Conservation (phyloP, 1,140 invertebrate genomes). For the Pseudomyrmex flavicornis region DNA sequence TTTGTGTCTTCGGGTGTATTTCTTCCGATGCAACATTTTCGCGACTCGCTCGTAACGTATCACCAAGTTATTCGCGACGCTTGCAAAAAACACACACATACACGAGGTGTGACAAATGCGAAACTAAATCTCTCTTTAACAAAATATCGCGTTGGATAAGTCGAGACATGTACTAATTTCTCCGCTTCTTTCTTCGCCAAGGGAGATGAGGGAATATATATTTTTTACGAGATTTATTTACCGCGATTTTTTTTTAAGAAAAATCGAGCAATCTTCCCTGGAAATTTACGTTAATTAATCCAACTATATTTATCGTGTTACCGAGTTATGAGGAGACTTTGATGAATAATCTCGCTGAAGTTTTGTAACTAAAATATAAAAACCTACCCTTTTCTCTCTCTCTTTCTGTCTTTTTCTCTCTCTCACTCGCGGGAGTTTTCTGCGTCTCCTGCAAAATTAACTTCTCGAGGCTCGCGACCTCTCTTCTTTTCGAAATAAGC, state of each 20-base stretch:
- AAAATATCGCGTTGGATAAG: background rate
- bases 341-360: slow-evolving; percentile 42
- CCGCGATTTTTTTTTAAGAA: slow-evolving; percentile 18
- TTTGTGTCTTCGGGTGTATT: background rate
- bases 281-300: slow-evolving; percentile 50
- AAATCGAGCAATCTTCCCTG: slow-evolving; percentile 24
- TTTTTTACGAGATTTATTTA: slow-evolving; percentile 14
- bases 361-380: slow-evolving; percentile 24
- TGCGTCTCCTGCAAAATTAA: slow-evolving; percentile 41
- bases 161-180: background rate
- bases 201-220: background rate
- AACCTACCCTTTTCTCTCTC: background rate
- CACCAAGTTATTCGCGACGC: slow-evolving; percentile 1
- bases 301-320: slow-evolving; percentile 22
- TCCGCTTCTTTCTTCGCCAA: background rate
- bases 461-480: slow-evolving; percentile 34
- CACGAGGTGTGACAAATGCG: background rate
- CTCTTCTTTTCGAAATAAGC: slow-evolving; percentile 30
- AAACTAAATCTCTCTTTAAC: slow-evolving; percentile 6
- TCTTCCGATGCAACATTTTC: slow-evolving; percentile 3
- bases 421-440: slow-evolving; percentile 9
- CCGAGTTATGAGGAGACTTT: slow-evolving; percentile 21
- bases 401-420: no score
- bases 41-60: background rate
- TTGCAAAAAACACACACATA: background rate